Evolutionary conservation across 2,113 vertebrate species (phyloP).

Genomic region (Orycteropus afer): DNA sequence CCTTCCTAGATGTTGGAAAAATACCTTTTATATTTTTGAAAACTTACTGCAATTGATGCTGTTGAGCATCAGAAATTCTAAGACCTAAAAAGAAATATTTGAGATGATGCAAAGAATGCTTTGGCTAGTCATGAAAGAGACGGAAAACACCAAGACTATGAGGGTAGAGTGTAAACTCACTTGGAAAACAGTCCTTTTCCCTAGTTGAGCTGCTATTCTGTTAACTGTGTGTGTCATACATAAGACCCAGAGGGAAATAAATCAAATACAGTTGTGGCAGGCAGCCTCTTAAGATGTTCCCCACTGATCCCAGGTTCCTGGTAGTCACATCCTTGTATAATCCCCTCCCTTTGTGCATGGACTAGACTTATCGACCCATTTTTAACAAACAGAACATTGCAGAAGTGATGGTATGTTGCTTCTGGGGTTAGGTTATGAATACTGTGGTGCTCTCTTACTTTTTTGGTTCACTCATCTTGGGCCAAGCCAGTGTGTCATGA

Average conservation of each 20-base stretch:
- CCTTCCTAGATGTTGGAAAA: constrained; percentile 15
- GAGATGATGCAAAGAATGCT: neutral
- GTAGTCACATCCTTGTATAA: neutral
- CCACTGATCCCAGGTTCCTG: neutral
- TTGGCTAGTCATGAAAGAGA: constrained; percentile 37
- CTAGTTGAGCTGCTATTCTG: constrained; percentile 27
- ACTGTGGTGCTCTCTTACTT: neutral
- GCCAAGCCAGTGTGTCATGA: neutral
- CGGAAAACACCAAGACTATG: constrained; percentile 11
- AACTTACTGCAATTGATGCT: constrained; percentile 7
- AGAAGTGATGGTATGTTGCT: neutral
- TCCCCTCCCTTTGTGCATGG: neutral
- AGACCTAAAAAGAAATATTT: constrained; percentile 37
- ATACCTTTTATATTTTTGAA: constrained; percentile 1
- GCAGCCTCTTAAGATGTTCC: neutral
- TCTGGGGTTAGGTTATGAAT: neutral
- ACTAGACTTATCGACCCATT: constrained; percentile 8
- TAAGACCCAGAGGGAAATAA: neutral
- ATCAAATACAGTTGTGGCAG: neutral
- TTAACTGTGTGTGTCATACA: neutral
- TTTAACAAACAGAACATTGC: neutral
- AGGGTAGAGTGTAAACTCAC: neutral
- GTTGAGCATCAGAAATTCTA: neutral
- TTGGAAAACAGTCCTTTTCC: neutral
- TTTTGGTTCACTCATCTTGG: neutral